Conservation (phyloP, 2,888 invertebrate genomes). For the Uloborus plumipes region DNA sequence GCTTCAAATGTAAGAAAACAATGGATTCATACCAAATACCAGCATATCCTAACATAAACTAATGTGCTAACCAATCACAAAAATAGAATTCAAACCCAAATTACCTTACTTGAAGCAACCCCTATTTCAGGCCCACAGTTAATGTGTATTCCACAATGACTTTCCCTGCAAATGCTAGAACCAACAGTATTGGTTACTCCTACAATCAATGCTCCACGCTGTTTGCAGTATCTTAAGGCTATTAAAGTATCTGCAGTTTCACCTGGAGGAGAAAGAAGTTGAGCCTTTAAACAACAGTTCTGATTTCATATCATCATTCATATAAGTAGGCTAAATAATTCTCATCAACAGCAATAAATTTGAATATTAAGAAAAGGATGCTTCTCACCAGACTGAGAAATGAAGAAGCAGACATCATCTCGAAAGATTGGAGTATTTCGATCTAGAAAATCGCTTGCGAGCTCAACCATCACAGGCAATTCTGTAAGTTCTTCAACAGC, state of each 20-base stretch:
- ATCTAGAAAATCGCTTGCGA: slow-evolving; percentile 98
- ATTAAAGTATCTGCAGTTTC: slow-evolving; percentile 98
- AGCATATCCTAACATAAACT: too few relatives aligned
- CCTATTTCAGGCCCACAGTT: slow-evolving; percentile 99
- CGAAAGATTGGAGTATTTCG: slow-evolving; percentile 98
- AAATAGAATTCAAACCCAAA: too few relatives aligned
- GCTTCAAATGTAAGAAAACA: too few relatives aligned
- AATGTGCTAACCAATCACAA: too few relatives aligned
- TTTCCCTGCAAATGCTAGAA: slow-evolving; percentile 97
- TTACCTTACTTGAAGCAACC: slow-evolving; percentile 94
- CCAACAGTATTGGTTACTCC: slow-evolving; percentile 99
- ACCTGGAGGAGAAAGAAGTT: slow-evolving; percentile 72
- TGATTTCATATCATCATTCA: too few relatives aligned
- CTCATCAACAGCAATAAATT: too few relatives aligned
- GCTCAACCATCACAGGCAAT: slow-evolving; percentile 97
- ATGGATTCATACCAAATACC: too few relatives aligned
- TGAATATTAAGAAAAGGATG: too few relatives aligned
- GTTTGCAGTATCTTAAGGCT: slow-evolving; percentile 95
- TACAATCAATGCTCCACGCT: slow-evolving; percentile 95
- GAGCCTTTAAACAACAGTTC: too few relatives aligned
- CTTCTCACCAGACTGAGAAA: slow-evolving; percentile 91
- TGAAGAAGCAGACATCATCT: slow-evolving; percentile 99
- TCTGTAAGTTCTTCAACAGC: slow-evolving; percentile 97
- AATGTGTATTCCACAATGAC: slow-evolving; percentile 98
- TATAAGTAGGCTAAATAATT: too few relatives aligned